These are phyloP conservation scores for Andrena cerasifolii DNA, from an alignment of 1,140 invertebrate species.

Conservation along the genomic window DNA sequence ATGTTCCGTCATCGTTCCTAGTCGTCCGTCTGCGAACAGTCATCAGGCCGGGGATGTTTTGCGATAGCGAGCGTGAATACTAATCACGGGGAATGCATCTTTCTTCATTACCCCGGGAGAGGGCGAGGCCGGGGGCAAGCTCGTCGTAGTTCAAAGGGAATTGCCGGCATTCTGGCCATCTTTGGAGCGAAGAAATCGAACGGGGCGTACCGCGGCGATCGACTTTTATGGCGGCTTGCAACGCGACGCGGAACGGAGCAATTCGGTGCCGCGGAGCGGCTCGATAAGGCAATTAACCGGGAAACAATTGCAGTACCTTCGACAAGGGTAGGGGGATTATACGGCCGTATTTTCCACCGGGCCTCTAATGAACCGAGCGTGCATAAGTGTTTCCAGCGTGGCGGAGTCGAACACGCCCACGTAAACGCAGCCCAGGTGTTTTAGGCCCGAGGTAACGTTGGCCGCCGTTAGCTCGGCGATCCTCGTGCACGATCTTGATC, in stretches of 20 bases:
- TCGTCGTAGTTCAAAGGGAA: background rate
- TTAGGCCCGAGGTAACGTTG: conserved; percentile 38
- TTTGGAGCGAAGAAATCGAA: conserved; percentile 36
- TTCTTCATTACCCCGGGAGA: conserved; percentile 16
- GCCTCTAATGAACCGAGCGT: conserved; percentile 66
- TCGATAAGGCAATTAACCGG: conserved; percentile 71
- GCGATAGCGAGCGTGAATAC: conserved; percentile 6
- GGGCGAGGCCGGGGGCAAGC: no score
- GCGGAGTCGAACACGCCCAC: conserved; percentile 42
- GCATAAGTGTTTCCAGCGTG: conserved; percentile 61
- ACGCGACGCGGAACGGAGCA: conserved; percentile 36
- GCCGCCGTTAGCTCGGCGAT: conserved; percentile 16
- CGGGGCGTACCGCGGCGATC: background rate
- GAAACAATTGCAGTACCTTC: conserved; percentile 69
- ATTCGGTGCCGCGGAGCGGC: conserved; percentile 45
- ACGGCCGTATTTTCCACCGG: conserved; percentile 58
- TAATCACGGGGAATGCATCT: conserved; percentile 17
- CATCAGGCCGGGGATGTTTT: background rate
- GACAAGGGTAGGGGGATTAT: conserved; percentile 54
- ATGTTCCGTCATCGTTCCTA: background rate
- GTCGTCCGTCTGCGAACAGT: background rate
- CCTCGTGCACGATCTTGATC: conserved; percentile 36
- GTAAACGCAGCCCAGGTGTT: conserved; percentile 47
- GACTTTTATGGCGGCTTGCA: conserved; percentile 51
- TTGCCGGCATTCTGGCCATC: conserved; percentile 17